Conservation (phyloP, 2,888 invertebrate species). For the Cantharis rufa region DNA sequence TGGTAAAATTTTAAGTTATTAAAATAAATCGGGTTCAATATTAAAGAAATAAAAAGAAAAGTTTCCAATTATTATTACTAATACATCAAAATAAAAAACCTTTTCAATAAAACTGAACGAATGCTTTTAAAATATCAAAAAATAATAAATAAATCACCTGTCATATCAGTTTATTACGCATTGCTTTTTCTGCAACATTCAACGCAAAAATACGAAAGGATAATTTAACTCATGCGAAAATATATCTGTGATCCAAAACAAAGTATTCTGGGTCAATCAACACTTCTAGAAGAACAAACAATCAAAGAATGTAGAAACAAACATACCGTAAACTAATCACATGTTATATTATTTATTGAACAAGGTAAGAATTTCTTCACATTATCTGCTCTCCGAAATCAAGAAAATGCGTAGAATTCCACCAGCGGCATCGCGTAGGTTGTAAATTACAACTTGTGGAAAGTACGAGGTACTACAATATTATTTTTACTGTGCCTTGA, state of each 20-base stretch:
- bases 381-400: not conserved
- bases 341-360: not conserved
- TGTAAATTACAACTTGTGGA: not conserved
- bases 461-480: not conserved
- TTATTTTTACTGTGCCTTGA: not conserved
- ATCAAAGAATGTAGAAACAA: not conserved
- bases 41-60: not conserved
- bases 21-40: not conserved
- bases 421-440: not conserved
- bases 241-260: not conserved
- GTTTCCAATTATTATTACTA: not conserved
- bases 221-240: not conserved
- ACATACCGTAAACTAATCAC: not conserved
- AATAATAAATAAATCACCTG: slow-evolving; percentile 4
- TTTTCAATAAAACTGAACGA: not conserved
- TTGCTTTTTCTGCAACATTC: not conserved
- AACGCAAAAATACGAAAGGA: slow-evolving; percentile 1
- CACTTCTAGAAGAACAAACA: slow-evolving; percentile 4
- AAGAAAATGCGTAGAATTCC: not conserved
- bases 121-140: not conserved
- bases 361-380: not conserved
- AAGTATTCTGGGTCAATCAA: slow-evolving; percentile 1
- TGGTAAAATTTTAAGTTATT: not conserved
- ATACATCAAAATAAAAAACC: not conserved
- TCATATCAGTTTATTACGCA: slow-evolving; percentile 1